Evolutionary conservation across 2,113 vertebrate species (phyloP).

Genomic region (Macrotus californicus): DNA sequence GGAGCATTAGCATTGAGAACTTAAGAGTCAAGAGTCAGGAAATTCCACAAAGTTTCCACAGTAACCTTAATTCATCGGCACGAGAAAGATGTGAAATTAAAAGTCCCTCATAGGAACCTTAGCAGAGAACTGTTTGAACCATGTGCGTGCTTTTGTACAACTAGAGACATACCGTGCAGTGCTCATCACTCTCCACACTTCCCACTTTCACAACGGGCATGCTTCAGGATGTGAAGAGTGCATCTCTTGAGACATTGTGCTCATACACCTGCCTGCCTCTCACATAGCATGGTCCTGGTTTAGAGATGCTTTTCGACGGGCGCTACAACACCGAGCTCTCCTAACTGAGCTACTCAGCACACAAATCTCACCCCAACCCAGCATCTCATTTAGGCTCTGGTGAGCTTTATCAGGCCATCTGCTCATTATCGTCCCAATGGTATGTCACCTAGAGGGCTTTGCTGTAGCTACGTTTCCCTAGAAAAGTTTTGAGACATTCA

Average conservation of each 20-base stretch:
- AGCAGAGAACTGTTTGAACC: not conserved
- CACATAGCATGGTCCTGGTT: not conserved
- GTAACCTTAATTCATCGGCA: not conserved
- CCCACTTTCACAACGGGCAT: not conserved
- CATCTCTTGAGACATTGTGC: not conserved
- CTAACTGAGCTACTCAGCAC: not conserved
- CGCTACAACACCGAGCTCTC: not conserved
- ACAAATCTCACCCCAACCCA: not conserved
- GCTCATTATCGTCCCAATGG: not conserved
- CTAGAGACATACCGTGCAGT: not conserved
- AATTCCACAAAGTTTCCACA: not conserved
- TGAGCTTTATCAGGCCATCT: conserved; percentile 17
- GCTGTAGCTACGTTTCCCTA: not conserved
- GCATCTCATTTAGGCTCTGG: not conserved
- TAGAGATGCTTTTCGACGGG: not conserved
- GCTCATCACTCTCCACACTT: not conserved
- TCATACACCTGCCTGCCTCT: not conserved
- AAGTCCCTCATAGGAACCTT: not conserved
- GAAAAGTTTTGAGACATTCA: not conserved
- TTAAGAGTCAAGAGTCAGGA: not conserved
- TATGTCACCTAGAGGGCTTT: not conserved
- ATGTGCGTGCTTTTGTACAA: not conserved
- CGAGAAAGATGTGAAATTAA: not conserved
- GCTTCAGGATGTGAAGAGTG: not conserved
- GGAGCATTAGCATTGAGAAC: not conserved